phyloP scores from a whole-genome alignment of 2,113 vertebrate genomes.

The Noturus placidus region DNA sequence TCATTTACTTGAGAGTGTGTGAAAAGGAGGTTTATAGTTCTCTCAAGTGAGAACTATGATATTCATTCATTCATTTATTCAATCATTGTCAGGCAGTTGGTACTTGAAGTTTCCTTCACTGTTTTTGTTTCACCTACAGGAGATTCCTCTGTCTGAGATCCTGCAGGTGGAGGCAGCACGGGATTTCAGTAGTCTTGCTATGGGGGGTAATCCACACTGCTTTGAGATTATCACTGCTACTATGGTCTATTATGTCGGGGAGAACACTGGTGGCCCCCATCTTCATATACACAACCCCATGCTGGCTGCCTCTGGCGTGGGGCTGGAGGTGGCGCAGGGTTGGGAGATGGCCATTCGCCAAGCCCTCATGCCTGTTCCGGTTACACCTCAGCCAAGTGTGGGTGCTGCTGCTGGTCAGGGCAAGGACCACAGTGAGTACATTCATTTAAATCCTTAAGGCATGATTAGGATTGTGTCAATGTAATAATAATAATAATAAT shows the following conservation, averaged over 20 bases:
- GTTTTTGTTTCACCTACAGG: constrained; percentile 73
- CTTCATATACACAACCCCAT: constrained; percentile 77
- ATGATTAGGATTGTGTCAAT: neutral
- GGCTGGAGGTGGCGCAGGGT: constrained; percentile 90
- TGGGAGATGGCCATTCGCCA: constrained; percentile 98
- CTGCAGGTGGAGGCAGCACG: constrained; percentile 87
- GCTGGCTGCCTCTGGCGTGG: constrained; percentile 89
- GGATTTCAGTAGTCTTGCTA: constrained; percentile 82
- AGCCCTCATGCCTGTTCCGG: constrained; percentile 98
- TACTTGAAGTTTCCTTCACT: constrained; percentile 54
- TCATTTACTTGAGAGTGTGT: neutral
- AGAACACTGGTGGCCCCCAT: constrained; percentile 83
- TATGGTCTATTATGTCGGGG: constrained; percentile 98
- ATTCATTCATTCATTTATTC: neutral
- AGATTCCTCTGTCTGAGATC: constrained; percentile 98
- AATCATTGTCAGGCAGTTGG: neutral
- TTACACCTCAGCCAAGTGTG: constrained; percentile 91
- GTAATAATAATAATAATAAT: neutral
- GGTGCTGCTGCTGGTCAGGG: constrained; percentile 85
- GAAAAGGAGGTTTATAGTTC: neutral
- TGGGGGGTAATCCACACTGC: constrained; percentile 95
- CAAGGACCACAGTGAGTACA: constrained; percentile 93
- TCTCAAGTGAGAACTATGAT: neutral
- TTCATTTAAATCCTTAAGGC: neutral
- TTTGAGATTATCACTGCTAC: constrained; percentile 98